Evolutionary conservation across 2,113 vertebrate genomes (phyloP).

Genomic region (Chrysochloris asiatica): DNA sequence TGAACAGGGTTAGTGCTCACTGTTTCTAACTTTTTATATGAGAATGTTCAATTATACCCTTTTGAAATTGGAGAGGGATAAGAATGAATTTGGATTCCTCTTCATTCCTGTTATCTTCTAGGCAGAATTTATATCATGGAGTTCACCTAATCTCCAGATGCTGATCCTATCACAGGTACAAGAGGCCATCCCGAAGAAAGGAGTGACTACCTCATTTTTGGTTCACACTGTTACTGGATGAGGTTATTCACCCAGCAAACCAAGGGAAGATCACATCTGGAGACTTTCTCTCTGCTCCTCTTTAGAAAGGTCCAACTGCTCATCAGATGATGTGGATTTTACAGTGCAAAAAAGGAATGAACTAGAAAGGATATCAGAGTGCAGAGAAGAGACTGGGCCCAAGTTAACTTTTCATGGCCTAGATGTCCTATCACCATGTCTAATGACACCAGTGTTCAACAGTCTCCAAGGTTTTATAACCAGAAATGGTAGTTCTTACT

Average conservation of each 20-base stretch:
- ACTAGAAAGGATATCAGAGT: no score
- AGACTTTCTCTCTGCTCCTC: not conserved
- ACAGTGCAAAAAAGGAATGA: not conserved
- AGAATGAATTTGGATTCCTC: not conserved
- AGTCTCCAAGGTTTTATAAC: not conserved
- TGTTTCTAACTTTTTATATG: rapidly evolving
- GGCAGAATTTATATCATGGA: not conserved
- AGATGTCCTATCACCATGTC: no score
- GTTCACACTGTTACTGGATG: not conserved
- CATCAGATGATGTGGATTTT: not conserved
- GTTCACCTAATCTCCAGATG: not conserved
- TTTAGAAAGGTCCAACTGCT: not conserved
- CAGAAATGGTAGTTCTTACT: not conserved
- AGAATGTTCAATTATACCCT: not conserved
- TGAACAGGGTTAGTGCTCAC: not conserved
- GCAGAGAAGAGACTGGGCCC: not conserved
- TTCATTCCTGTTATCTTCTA: not conserved
- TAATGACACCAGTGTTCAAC: not conserved
- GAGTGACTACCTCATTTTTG: not conserved
- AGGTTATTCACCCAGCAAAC: not conserved
- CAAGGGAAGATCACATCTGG: not conserved
- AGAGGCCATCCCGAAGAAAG: not conserved
- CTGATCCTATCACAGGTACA: not conserved
- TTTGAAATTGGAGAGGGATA: not conserved
- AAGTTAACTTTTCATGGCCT: not conserved